phyloP scores from a whole-genome alignment of 2,888 invertebrate species.

The Ctena decussata region DNA sequence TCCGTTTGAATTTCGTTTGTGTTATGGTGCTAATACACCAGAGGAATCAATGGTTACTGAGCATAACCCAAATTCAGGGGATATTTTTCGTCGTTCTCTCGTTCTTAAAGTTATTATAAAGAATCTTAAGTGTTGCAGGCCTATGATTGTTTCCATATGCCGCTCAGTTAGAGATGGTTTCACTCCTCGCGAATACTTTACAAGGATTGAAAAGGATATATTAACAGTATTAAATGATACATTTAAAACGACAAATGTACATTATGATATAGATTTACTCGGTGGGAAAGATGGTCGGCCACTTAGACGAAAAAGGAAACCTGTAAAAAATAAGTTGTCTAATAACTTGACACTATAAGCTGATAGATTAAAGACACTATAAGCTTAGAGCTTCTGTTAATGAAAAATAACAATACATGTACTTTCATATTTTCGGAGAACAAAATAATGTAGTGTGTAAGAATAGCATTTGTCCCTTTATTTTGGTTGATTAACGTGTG shows the following conservation, averaged over 20 bases:
- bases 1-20: constrained; percentile 66
- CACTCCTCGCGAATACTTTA: constrained; percentile 77
- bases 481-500: no score
- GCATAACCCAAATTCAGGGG: constrained; percentile 64
- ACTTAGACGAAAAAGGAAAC: no score
- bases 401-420: no score
- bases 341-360: no score
- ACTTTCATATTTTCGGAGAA: no score
- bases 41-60: constrained; percentile 66
- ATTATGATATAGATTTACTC: constrained; percentile 78
- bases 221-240: constrained; percentile 59
- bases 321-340: no score
- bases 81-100: constrained; percentile 62
- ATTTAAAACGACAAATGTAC: constrained; percentile 57
- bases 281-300: constrained; percentile 81
- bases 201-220: constrained; percentile 74
- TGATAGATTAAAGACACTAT: no score
- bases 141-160: constrained; percentile 77
- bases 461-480: no score
- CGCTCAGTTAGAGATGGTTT: constrained; percentile 83
- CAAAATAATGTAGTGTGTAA: no score
- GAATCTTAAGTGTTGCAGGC: constrained; percentile 48
- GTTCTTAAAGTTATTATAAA: constrained; percentile 61
- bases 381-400: no score
- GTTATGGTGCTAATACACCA: constrained; percentile 76